Base-by-base conservation (phyloP, 30 jellyfish, hydroid and myxozoan species). In the Hydra vulgaris region DNA sequence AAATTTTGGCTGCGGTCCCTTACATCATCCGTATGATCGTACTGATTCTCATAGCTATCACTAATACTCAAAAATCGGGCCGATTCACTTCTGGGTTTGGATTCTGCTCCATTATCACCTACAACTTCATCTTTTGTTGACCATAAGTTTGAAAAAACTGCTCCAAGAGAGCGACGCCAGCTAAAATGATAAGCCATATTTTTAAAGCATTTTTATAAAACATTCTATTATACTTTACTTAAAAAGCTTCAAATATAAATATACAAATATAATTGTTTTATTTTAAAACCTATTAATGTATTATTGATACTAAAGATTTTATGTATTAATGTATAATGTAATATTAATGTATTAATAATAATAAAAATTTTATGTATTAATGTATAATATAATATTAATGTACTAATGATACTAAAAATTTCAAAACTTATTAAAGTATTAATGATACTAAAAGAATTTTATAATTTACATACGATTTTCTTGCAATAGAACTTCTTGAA, bases 151-250 rank as follows among this genome's bases (percentile, higher is more conserved):
- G 97, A 90, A 1, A 90, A 70, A 18, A 90, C 95, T n/a, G 97
- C 97, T 19, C 97, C 97, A 23, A 90, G 83, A 18, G 97, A 90
- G 68, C 97, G 81, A 56, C 97, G 77, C 76, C 95, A 81, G 72
- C 96, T 89, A 70, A 18, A 74, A 74, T 40, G 56, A 81, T 19
- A 69, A 20, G 7, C 27, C 76, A 69, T 21, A 15, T 69, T 69
- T 40, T 40, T 40, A 3, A 40, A 40, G 12, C 8, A 40, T 3
- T 40, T 12, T 40, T 12, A 40, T 40, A 82, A 15, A 56, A 56
- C n/a, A 17, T 56, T n/a, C 18, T 16, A n/a, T 17, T 56, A 56
- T 16, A 56, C n/a, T 16, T 56, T 56, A n/a, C n/a, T 17, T n/a
- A n/a, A n/a, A n/a, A n/a, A n/a, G n/a, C n/a, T n/a, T n/a, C n/a